Evolutionary conservation across 2,113 vertebrate species (phyloP).

Genomic region (Misgurnus anguillicaudatus): DNA sequence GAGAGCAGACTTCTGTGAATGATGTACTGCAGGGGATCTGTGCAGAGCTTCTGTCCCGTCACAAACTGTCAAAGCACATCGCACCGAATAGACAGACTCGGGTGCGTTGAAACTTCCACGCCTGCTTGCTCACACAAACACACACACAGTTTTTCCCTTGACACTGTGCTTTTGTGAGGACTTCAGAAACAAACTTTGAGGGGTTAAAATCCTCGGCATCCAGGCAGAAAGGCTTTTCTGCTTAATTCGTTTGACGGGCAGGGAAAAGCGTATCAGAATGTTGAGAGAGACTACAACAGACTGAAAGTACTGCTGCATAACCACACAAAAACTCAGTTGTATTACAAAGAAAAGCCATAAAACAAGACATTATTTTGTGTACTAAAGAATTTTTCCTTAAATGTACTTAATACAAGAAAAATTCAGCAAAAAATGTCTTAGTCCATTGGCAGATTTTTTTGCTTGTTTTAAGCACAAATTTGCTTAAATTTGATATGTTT

Average conservation of each 20-base stretch:
- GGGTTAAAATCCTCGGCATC: conserved; percentile 30
- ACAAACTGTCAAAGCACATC: conserved; percentile 33
- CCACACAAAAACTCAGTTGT: background rate
- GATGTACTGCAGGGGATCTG: background rate
- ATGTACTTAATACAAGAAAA: too few relatives aligned
- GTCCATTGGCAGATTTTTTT: too few relatives aligned
- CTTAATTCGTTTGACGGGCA: conserved; percentile 39
- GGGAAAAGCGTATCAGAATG: conserved; percentile 14
- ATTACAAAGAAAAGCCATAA: background rate
- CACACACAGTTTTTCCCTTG: background rate
- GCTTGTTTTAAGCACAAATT: too few relatives aligned
- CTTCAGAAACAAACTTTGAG: conserved; percentile 21
- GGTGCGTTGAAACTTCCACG: background rate
- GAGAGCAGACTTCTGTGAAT: background rate
- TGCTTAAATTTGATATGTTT: too few relatives aligned
- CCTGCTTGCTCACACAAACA: background rate
- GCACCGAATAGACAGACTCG: conserved; percentile 5
- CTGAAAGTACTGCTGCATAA: conserved; percentile 10
- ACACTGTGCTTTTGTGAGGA: background rate
- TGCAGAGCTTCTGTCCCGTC: conserved; percentile 7
- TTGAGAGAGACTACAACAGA: background rate
- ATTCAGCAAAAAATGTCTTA: too few relatives aligned
- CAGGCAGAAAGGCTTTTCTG: background rate
- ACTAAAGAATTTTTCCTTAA: too few relatives aligned
- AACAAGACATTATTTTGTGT: background rate